Evolutionary conservation across 2,113 vertebrate genomes (phyloP).

Genomic region (Aspidoscelis tigris): DNA sequence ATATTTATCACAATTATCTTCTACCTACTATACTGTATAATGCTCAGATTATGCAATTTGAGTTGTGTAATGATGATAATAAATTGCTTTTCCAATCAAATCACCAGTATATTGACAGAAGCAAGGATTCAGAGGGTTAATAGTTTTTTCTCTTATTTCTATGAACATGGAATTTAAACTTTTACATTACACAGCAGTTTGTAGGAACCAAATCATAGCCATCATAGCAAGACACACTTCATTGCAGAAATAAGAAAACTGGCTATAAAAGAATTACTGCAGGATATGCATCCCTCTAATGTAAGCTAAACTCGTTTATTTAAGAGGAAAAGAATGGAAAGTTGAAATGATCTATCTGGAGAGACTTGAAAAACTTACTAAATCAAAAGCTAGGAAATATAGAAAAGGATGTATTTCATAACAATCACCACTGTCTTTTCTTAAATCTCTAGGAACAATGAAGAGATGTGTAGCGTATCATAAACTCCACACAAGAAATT

Average conservation of each 20-base stretch:
- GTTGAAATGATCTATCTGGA: neutral
- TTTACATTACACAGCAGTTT: too few relatives aligned
- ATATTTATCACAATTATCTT: neutral
- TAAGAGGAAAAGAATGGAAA: neutral
- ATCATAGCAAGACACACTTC: too few relatives aligned
- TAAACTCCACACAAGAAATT: neutral
- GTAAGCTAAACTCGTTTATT: conserved; percentile 1
- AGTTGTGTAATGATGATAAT: neutral
- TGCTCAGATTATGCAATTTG: neutral
- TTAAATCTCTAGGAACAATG: neutral
- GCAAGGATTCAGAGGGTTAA: neutral
- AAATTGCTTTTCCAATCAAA: neutral
- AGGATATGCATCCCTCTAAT: neutral
- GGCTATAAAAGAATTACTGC: neutral
- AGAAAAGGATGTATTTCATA: neutral
- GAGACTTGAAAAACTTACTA: neutral
- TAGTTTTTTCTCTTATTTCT: neutral
- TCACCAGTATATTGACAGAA: neutral
- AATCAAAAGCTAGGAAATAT: neutral
- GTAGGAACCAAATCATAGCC: too few relatives aligned
- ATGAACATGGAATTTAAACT: neutral
- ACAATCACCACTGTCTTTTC: neutral
- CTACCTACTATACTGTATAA: neutral
- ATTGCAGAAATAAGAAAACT: neutral
- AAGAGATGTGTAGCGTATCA: neutral